Percentiles rank a stretch among this genome's conserved stretches.
Conservation (phyloP, 2,888 invertebrate genomes). For the Agrotis puta region DNA sequence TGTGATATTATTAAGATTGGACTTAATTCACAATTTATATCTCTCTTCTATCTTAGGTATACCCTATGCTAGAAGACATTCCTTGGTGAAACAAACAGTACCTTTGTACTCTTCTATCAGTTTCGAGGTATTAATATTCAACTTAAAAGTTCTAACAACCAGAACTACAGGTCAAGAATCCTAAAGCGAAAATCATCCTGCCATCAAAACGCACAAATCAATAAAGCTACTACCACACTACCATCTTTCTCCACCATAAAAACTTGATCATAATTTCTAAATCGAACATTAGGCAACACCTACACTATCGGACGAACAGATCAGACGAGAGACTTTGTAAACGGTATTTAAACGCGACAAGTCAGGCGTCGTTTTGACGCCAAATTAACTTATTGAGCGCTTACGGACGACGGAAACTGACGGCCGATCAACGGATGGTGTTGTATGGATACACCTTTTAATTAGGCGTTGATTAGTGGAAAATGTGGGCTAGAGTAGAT, state of each 20-base stretch:
- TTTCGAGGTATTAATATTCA: background rate
- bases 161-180: background rate
- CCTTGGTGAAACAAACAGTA: no score
- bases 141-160: background rate
- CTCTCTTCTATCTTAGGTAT: no score
- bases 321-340: constrained; percentile 56
- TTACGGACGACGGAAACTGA: constrained; percentile 63
- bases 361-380: constrained; percentile 76
- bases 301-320: constrained; percentile 60
- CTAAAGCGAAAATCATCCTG: background rate
- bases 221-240: constrained; percentile 15
- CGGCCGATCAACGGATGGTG: constrained; percentile 32
- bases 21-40: constrained; percentile 4
- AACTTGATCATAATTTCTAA: constrained; percentile 48
- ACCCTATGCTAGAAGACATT: no score
- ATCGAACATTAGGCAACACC: constrained; percentile 63
- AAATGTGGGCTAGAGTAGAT: background rate
- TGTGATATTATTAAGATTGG: background rate
- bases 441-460: constrained; percentile 65
- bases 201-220: constrained; percentile 1
- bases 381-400: constrained; percentile 80
- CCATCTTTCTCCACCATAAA: constrained; percentile 30
- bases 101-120: no score
- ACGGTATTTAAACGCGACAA: constrained; percentile 66
- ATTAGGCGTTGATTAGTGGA: constrained; percentile 29